A percentile compares a stretch with the other conserved stretches of the same genome.
These are phyloP conservation scores for Lamprologus ornatipinnis DNA, from an alignment of 2,113 vertebrate species.

Conservation along the genomic window DNA sequence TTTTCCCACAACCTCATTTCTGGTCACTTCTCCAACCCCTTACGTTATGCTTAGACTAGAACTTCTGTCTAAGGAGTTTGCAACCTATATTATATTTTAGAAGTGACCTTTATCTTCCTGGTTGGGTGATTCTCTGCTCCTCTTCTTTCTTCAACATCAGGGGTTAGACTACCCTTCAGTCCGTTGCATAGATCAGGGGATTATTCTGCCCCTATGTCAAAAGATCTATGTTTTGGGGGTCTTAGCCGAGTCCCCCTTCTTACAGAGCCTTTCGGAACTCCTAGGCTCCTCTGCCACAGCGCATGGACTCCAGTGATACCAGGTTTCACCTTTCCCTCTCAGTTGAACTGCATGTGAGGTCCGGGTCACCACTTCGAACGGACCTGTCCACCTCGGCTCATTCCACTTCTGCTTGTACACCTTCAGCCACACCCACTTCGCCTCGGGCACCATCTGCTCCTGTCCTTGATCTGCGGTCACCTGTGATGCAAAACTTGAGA, in stretches of 20 bases:
- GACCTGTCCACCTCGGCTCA: background rate
- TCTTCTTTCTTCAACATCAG: background rate
- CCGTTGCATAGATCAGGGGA: background rate
- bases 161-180: background rate
- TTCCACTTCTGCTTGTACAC: background rate
- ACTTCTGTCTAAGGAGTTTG: too few relatives aligned
- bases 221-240: background rate
- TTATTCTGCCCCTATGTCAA: background rate
- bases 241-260: background rate
- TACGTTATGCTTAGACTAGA: too few relatives aligned
- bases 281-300: background rate
- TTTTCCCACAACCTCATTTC: too few relatives aligned
- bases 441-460: background rate
- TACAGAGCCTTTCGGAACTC: background rate
- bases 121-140: too few relatives aligned
- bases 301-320: background rate
- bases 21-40: too few relatives aligned
- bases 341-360: background rate
- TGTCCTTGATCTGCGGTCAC: background rate
- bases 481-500: background rate
- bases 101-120: too few relatives aligned
- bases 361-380: fast-evolving
- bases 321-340: background rate
- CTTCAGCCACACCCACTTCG: background rate
- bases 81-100: too few relatives aligned